Base-by-base conservation (phyloP, 2,888 invertebrate species). In the Argyresthia albistria region DNA sequence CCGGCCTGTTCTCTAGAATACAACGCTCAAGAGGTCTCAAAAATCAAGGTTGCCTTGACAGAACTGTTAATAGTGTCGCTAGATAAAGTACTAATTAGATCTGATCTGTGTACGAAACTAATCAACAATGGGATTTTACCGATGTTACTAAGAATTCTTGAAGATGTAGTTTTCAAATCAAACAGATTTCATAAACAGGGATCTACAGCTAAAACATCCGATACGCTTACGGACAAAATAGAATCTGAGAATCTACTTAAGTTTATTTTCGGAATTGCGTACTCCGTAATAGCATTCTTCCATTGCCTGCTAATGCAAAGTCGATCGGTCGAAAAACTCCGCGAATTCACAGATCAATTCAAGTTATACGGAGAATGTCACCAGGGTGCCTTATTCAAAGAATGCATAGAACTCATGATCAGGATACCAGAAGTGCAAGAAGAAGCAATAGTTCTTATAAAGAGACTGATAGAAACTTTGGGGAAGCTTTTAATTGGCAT, bases 41-140 rank as follows among this genome's bases (percentile, higher is more conserved):
- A 72, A 8, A 70, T 90, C 2, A 90, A 91, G 63, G 83, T 90
- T 0, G 88, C 89, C 0, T 67, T 90, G 16, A 89, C 90, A 0
- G 89, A 89, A 59, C 70, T 91, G 0, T 79, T 91, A 55, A 80
- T 91, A 15, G 88, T 88, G 8, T 86, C 90, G 0, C 60, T 91
- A 53, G 90, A 91, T 56, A 88, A 89, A 58, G 89, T 90, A 0
- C 69, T 89, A 11, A 65, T 83, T 8, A 77, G 89, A 49, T 73
- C 88, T 6, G 89, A 90, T 48, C 77, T 90, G 8, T 89, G 89
- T 53, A 88, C 88, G 43, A 89, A 89, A 52, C 73, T 91, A 4
- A 90, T 91, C 46, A 89, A 89, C 60, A 89, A 89, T 60, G 91
- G 91, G 0, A 80, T 90, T 35, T 60, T 91, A n/a, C 91, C 91